Base-by-base conservation (phyloP, 2,888 invertebrate genomes). In the Hydroisotoma schaefferi region DNA sequence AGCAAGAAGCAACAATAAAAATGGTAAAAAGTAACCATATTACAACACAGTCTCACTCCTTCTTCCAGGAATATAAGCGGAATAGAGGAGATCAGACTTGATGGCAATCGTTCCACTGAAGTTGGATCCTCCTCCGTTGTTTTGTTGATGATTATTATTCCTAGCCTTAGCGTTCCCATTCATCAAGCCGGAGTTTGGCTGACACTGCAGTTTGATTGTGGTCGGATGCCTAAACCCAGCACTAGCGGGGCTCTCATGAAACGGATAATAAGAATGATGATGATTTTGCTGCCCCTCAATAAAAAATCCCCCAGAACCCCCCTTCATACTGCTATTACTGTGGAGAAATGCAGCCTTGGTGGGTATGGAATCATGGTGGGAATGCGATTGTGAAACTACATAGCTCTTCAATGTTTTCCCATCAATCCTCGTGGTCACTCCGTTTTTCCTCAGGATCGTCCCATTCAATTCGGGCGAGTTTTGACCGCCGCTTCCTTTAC, bases 21-120 rank as follows among this genome's bases (percentile, higher is more conserved):
- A 25, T 3, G n/a, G 6, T 8, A 37, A 38, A 25, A 4, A 22
- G 15, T 6, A n/a, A 38, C 56, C n/a, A n/a, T n/a, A 40, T 40
- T 65, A 65, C 43, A 65, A 54, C 8, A 65, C 65, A n/a, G 65
- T 65, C 47, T 65, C 65, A 29, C 56, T 62, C 22, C 61, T 53
- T 54, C 52, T 57, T 18, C 65, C 61, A 6, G 61, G 65, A 26
- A 65, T 61, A 40, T 65, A 65, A 23, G 65, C 65, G 18, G 59
- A 56, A 25, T 59, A 65, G 8, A 65, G 29, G 8, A 55, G 44
- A 27, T 65, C 61, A 1, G 65, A 61, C 28, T 65, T 61, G 37
- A 65, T 57, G 4, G 61, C 27, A 48, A 61, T 43, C 33, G 51
- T 5, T 6, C 46, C 46, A 18, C 20, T 26, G n/a, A 46, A 46